Evolutionary conservation across 2,113 vertebrate genomes (phyloP).

Genomic region (Platysteira castanea): DNA sequence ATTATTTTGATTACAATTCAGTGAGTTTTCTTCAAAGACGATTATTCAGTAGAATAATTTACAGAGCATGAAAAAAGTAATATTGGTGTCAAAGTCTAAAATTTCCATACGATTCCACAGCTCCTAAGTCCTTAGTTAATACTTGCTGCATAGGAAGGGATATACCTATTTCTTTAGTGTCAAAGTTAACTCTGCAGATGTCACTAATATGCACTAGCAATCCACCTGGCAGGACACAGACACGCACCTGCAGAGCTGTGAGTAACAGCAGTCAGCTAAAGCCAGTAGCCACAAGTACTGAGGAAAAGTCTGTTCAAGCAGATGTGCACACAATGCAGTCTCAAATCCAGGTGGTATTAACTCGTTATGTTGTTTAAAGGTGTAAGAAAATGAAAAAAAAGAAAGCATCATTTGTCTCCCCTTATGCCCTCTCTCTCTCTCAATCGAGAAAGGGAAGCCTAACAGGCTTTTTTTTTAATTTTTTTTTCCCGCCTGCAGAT

Average conservation of each 20-base stretch:
- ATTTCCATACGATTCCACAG: background rate
- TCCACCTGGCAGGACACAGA: background rate
- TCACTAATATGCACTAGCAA: background rate
- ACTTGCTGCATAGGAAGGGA: background rate
- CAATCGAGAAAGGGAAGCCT: background rate
- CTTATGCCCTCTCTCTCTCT: background rate
- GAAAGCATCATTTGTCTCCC: background rate
- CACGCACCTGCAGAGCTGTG: fast-evolving
- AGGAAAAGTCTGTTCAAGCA: background rate
- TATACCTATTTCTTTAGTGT: background rate
- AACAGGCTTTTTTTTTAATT: background rate
- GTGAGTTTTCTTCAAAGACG: background rate
- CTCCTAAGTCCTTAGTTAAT: background rate
- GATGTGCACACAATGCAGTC: background rate
- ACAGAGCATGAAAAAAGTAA: background rate
- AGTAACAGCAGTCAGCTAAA: background rate
- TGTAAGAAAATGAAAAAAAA: background rate
- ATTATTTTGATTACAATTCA: slow-evolving; percentile 32
- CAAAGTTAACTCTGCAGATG: background rate
- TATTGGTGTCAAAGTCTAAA: background rate
- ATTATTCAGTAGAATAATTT: background rate
- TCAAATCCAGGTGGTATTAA: background rate
- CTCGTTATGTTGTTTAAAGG: background rate
- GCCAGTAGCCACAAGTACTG: background rate
- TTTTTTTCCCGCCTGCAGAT: fast-evolving